Evolutionary conservation across 2,888 invertebrate genomes (phyloP).

Genomic region (Lithophane semibrunnea): DNA sequence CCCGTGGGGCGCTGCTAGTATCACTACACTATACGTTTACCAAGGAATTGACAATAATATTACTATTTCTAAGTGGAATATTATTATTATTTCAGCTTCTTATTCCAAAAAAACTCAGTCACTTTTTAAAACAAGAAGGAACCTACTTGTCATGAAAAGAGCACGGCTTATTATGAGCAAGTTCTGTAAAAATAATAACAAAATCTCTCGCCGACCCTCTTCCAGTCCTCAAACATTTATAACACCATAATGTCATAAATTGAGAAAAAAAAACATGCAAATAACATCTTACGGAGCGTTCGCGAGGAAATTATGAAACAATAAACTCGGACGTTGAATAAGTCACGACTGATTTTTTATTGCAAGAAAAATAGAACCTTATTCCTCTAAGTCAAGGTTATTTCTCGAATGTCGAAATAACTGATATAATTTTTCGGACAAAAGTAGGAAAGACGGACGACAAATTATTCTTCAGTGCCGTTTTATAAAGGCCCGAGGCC

Average conservation of each 20-base stretch:
- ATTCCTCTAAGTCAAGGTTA: constrained; percentile 14
- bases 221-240: constrained; percentile 44
- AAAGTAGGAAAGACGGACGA: constrained; percentile 41
- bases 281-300: constrained; percentile 50
- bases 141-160: background rate
- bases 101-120: no score
- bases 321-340: constrained; percentile 60
- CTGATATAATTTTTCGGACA: constrained; percentile 42
- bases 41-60: background rate
- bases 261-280: constrained; percentile 46
- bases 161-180: constrained; percentile 2
- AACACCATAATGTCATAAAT: constrained; percentile 60
- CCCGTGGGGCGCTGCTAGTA: no score
- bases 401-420: constrained; percentile 3
- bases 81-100: background rate
- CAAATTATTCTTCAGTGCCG: constrained; percentile 55
- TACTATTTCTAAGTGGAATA: background rate
- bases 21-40: background rate
- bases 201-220: constrained; percentile 25
- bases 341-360: constrained; percentile 24
- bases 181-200: constrained; percentile 28
- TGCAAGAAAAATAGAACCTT: constrained; percentile 43
- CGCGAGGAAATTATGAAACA: constrained; percentile 65
- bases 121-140: background rate
- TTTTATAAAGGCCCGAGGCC: constrained; percentile 39